Evolutionary conservation across 2,113 vertebrate species (phyloP), one percentile per base, ranked within the genome.

Genomic region (Pseudolaguvia tuberculata): DNA sequence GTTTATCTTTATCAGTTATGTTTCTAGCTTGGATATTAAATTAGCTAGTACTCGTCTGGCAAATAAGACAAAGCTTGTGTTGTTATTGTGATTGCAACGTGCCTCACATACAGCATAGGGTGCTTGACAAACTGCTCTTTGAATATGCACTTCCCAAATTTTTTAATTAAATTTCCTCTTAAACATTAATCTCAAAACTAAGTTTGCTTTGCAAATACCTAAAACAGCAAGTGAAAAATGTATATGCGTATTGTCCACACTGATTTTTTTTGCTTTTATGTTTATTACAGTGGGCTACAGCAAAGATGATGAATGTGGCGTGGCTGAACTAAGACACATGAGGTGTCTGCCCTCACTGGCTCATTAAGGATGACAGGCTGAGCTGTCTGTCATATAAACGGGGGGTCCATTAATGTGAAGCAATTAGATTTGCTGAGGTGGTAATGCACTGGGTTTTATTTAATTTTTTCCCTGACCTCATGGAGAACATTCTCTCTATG

Each of bases 351-450:
- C 31, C 29, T 45, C 20, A 21, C 57, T 56, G 48, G 72, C 42
- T 72, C 73, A 79, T 70, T 53, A 56, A 74, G 27, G 68, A 62
- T 52, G 45, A 45, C 25, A 66, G 53, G 63, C 70, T 66, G 53
- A 72, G 61, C 25, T 70, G 67, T 70, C 73, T 48, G 35, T 79
- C 59, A 71, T 75, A 70, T 39, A 59, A 69, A 59, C 66, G 69
- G 69, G 48, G 27, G 65, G 53, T 67, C 56, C 23, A 57, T 68
- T 42, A 59, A 58, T 50, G 25, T 29, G 27, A 15, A 57, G 68
- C 62, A 78, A 68, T 78, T 59, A 58, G 42, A 57, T 55, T 78
- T 70, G 21, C 23, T 71, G 67, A n/a, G 50, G 11, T 35, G 21
- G 29, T 39, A 61, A 70, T 45, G 53, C 55, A 50, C 47, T 42